Evolutionary conservation across 2,113 vertebrate species (phyloP).

Genomic region (Numenius arquata): DNA sequence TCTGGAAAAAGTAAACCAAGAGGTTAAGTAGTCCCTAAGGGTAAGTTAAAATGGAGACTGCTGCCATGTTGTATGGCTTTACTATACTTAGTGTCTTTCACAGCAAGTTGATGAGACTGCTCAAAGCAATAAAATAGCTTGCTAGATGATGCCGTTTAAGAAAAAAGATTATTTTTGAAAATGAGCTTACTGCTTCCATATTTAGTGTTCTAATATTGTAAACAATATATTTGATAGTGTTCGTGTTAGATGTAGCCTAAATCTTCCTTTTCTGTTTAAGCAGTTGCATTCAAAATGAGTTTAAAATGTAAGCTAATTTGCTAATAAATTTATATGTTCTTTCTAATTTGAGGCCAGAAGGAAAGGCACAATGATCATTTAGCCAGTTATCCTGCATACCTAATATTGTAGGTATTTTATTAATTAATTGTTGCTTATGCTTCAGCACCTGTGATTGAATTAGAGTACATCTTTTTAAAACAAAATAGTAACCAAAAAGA

Average conservation of each 20-base stretch:
- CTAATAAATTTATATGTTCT: not conserved
- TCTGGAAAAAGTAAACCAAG: slow-evolving; percentile 70
- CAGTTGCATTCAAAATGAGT: not conserved
- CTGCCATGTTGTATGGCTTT: slow-evolving; percentile 57
- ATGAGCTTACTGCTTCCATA: not conserved
- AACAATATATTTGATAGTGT: slow-evolving; percentile 17
- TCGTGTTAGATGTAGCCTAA: not conserved
- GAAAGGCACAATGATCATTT: not conserved
- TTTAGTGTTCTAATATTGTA: slow-evolving; percentile 37
- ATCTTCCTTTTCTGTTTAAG: not conserved
- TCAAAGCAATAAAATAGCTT: slow-evolving; percentile 58
- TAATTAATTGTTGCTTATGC: not conserved
- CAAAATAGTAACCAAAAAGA: not conserved
- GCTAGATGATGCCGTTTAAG: slow-evolving; percentile 5
- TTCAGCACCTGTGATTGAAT: not conserved
- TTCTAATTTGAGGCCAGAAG: not conserved
- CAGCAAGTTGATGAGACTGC: slow-evolving; percentile 41
- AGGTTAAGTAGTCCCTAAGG: slow-evolving; percentile 70
- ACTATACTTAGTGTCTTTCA: slow-evolving; percentile 61
- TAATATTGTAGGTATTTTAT: not conserved
- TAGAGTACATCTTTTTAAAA: not conserved
- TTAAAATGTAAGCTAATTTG: not conserved
- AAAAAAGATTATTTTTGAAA: slow-evolving; percentile 52
- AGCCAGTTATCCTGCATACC: not conserved
- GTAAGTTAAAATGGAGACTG: slow-evolving; percentile 70